Percentiles rank a stretch among this genome's conserved stretches.
Evolutionary conservation across 2,113 vertebrate genomes (phyloP).

Genomic region (Tragelaphus buxtoni): DNA sequence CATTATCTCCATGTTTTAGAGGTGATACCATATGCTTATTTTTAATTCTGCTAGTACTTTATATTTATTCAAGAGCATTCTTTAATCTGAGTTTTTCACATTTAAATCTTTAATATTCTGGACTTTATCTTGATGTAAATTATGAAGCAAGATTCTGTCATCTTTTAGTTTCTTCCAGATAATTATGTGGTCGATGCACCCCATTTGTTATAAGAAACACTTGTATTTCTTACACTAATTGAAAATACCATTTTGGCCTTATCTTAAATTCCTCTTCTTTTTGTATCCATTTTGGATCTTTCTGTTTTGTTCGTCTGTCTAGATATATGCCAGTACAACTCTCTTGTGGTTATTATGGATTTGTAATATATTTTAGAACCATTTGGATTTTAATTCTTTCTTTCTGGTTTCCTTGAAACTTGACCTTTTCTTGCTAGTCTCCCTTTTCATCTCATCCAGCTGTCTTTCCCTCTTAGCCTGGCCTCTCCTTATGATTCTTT

Average conservation of each 20-base stretch:
- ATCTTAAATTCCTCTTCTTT: neutral
- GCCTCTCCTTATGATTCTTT: neutral
- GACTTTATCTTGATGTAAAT: neutral
- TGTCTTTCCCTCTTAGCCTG: neutral
- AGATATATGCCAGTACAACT: neutral
- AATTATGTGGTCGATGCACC: neutral
- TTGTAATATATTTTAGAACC: constrained; percentile 11
- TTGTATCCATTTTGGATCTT: neutral
- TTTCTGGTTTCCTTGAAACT: constrained; percentile 13
- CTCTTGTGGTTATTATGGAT: neutral
- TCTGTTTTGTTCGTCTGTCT: neutral
- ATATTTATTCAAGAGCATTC: neutral
- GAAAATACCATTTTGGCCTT: neutral
- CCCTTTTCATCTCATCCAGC: neutral
- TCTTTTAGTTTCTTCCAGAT: neutral
- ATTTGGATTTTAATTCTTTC: neutral
- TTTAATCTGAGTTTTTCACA: neutral
- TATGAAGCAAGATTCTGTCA: neutral
- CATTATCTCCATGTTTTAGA: neutral
- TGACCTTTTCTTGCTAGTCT: neutral
- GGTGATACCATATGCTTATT: neutral
- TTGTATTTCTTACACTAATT: neutral
- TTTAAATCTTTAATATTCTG: neutral
- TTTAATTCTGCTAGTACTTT: neutral
- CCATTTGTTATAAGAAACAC: neutral